Base-by-base conservation (phyloP, 1,140 invertebrate species). In the Drosophila neocordata region DNA sequence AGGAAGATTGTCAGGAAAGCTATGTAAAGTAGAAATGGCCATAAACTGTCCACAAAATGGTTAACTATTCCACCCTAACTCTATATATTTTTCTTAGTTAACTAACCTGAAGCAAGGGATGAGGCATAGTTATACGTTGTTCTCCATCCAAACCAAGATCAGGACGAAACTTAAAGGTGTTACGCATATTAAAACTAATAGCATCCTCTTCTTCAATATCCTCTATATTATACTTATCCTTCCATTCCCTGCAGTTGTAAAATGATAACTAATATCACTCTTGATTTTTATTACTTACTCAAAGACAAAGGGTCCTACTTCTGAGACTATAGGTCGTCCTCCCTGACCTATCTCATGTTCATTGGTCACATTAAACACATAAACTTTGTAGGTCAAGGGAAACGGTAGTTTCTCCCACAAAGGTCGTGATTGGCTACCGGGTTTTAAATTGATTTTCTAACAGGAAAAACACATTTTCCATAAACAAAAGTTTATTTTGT, bases 361-460 rank as follows among this genome's bases (percentile, higher is more conserved):
- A 70, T 77, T 77, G 13, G 95, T 96, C 4, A 97, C 93, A 85
- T 98, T 96, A 87, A 97, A 98, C 13, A 98, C 81, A 76, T 96
- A 97, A 41, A 97, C 92, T 84, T 95, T 95, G 74, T 96, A 95
- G 62, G 94, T 93, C 9, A 96, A 73, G 1, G 95, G 92, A 77
- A 96, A 93, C 0, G 96, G 95, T 15, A 95, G 92, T 67, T 94
- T 94, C 51, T 93, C 89, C 95, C 95, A 96, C 83, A 95, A 91
- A 1, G 94, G 91, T 15, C 95, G 93, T 24, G 94, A 93, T 11
- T 95, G 93, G 0, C 93, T 93, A n/a, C 94, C 93, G 69, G 93
- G 92, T 35, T 93, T 93, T 18, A 95, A 69, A 2, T 93, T 90
- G 76, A 94, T 93, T 91, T 93, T 92, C 93, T 94, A 48, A 8